Conservation (phyloP, 2,113 vertebrate genomes). For the Phalacrocorax brasilianus region DNA sequence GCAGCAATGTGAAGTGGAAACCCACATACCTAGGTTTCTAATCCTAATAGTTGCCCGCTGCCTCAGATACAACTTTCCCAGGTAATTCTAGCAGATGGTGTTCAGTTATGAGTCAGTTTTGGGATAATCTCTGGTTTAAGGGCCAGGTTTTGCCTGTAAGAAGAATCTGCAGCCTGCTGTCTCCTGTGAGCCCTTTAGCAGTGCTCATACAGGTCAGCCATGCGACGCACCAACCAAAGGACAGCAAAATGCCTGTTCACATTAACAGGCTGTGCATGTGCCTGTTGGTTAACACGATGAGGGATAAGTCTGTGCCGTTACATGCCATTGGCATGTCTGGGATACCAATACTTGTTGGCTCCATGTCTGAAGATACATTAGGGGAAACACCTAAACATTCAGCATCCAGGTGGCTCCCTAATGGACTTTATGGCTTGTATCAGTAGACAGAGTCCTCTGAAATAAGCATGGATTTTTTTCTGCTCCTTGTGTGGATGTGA, state of each 20-base stretch:
- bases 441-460: background rate
- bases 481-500: background rate
- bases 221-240: background rate
- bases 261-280: rapidly evolving
- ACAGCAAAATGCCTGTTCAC: background rate
- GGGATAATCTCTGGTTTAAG: background rate
- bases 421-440: background rate
- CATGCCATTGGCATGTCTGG: background rate
- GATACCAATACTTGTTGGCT: background rate
- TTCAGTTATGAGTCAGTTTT: background rate
- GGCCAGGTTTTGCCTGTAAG: background rate
- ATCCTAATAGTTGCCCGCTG: background rate
- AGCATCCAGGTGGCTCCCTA: background rate
- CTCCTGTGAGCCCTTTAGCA: background rate
- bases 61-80: background rate
- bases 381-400: background rate
- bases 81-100: background rate
- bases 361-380: background rate
- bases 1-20: background rate
- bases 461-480: background rate
- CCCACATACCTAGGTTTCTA: background rate
- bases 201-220: background rate
- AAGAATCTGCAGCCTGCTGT: background rate
- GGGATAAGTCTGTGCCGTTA: background rate
- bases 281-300: background rate